Evolutionary conservation across 2,888 invertebrate genomes (phyloP), one percentile per base, ranked within the genome.

Genomic region (Hermodice carunculata): DNA sequence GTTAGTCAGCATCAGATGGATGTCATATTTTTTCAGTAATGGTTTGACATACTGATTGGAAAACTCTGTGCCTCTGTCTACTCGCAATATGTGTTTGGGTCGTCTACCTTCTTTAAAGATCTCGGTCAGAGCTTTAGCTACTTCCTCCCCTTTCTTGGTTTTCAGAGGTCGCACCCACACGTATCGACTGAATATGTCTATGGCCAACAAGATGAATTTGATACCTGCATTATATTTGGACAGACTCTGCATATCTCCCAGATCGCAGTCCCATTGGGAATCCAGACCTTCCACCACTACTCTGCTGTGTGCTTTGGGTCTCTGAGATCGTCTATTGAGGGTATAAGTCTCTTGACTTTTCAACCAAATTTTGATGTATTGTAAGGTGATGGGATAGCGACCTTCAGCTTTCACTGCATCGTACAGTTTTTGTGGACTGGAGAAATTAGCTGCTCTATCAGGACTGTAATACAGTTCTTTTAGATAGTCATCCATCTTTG

Each of bases 101-200:
- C 28, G 2, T 26, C 56, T 40, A 11, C 56, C 56, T 24, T 56
- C 43, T 24, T 40, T 28, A n/a, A 56, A 56, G 17, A 56, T 26
- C 2, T 11, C 11, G n/a, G 37, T 19, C 51, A 60, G 32, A 1
- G 40, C 60, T 3, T 32, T 26, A 17, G 40, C 40, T 14, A 60
- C 34, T 26, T 60, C 60, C 17, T 51, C n/a, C 2, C 40, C 19
- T 4, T 11, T 8, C 29, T 46, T 37, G 6, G 60, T 60, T 31
- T 52, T 60, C 24, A 60, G 28, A 28, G 60, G 60, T 3, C 29
- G 19, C 2, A 46, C 42, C 51, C 51, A 60, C 5, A 40, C 34
- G 28, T 52, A 60, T 1, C 56, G 6, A 24, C 42, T 42, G 28
- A 56, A 56, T 24, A 56, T 43, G 28, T 56, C 56, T 2, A 56